Conservation (phyloP, 2,797 vertebrate genomes). For the Artibeus jamaicensis region DNA sequence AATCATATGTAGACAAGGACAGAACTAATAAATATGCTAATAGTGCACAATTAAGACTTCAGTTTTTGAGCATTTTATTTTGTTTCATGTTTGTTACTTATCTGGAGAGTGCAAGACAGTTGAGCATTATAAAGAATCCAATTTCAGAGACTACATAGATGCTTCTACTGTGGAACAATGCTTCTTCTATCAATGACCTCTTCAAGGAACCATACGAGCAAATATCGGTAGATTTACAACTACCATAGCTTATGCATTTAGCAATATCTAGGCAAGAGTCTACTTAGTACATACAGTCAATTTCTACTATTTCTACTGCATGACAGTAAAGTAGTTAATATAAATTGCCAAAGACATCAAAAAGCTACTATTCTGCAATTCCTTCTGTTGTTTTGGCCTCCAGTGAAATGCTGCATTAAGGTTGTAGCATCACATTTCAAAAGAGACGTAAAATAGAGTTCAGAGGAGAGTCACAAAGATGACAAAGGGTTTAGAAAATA, state of each 20-base stretch:
- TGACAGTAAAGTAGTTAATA: constrained; percentile 36
- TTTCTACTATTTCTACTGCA: background rate
- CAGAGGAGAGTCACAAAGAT: constrained; percentile 64
- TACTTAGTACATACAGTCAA: background rate
- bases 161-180: background rate
- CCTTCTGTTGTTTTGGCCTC: constrained; percentile 19
- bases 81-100: background rate
- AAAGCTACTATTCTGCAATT: constrained; percentile 29
- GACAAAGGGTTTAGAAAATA: constrained; percentile 73
- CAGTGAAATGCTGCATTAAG: background rate
- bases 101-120: background rate
- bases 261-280: background rate
- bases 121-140: background rate
- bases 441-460: constrained; percentile 58
- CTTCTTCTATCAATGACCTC: background rate
- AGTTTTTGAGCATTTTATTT: background rate
- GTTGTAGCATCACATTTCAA: background rate
- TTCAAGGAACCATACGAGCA: background rate
- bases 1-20: background rate
- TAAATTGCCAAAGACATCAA: background rate
- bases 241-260: background rate
- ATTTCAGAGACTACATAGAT: background rate
- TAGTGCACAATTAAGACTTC: background rate
- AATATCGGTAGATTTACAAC: background rate
- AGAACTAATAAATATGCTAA: background rate